These are phyloP conservation scores for Bombyx mandarina DNA, from an alignment of 1,140 invertebrate genomes.

Conservation along the genomic window DNA sequence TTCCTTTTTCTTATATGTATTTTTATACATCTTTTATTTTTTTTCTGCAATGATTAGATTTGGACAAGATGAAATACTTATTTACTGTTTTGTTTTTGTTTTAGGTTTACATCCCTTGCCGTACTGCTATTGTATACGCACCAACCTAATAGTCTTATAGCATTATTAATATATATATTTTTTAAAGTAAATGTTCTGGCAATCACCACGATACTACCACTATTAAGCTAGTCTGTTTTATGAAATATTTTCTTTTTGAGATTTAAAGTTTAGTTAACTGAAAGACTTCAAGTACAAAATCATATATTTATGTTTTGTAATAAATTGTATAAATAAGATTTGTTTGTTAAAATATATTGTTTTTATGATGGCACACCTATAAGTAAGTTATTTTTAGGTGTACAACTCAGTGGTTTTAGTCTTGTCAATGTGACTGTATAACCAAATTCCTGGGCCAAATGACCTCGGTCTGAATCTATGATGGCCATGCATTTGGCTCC, in stretches of 20 bases:
- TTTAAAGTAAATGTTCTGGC: neutral
- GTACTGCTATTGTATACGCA: slow-evolving; percentile 77
- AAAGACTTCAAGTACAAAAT: slow-evolving; percentile 14
- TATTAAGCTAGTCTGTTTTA: slow-evolving; percentile 8
- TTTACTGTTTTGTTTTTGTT: slow-evolving; percentile 75
- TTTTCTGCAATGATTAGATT: no score
- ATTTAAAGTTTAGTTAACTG: no score
- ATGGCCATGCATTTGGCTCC: slow-evolving; percentile 83
- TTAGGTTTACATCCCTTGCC: slow-evolving; percentile 79
- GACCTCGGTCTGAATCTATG: slow-evolving; percentile 88
- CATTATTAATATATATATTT: neutral
- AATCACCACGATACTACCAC: slow-evolving; percentile 1
- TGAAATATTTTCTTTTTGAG: slow-evolving; percentile 6
- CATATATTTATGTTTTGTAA: slow-evolving; percentile 23
- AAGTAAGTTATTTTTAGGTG: slow-evolving; percentile 94
- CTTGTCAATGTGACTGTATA: slow-evolving; percentile 84
- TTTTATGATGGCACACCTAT: slow-evolving; percentile 75
- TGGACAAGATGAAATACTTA: no score
- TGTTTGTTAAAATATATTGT: slow-evolving; percentile 15
- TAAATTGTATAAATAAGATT: slow-evolving; percentile 26
- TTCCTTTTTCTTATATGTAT: slow-evolving; percentile 2
- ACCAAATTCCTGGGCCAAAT: slow-evolving; percentile 79
- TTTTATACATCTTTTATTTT: no score
- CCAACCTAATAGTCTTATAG: slow-evolving; percentile 32
- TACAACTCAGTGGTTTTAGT: slow-evolving; percentile 84